A percentile compares a stretch with the other conserved stretches of the same genome.
phyloP scores from a whole-genome alignment of 2,888 invertebrate species.

The Drosophila antonietae region DNA sequence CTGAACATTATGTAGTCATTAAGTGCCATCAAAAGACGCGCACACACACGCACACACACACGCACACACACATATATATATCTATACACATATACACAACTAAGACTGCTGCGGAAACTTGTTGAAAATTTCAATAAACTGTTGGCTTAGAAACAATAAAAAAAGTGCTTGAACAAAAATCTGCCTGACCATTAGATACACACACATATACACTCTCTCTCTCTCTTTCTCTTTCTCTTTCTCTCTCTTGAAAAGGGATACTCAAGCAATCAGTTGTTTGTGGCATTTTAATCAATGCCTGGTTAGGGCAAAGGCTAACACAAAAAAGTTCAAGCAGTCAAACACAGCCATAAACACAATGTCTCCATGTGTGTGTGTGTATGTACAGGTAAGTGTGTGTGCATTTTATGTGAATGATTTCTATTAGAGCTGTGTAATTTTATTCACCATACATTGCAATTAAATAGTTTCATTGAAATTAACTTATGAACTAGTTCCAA shows the following conservation, averaged over 20 bases:
- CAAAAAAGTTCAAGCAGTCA: constrained; percentile 46
- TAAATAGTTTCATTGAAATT: neutral
- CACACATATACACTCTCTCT: constrained; percentile 42
- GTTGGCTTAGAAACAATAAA: constrained; percentile 35
- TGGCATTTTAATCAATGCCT: constrained; percentile 68
- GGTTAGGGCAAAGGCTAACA: constrained; percentile 54
- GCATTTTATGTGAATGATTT: constrained; percentile 39
- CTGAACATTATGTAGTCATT: constrained; percentile 70
- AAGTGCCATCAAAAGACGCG: constrained; percentile 53
- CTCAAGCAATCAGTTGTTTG: constrained; percentile 52
- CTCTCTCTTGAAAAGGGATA: neutral
- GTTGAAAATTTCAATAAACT: constrained; percentile 72
- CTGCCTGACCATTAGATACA: constrained; percentile 56
- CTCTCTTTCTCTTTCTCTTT: neutral
- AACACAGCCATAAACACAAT: constrained; percentile 22
- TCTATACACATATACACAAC: neutral
- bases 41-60: constrained; percentile 8
- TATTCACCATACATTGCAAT: neutral
- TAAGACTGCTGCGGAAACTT: constrained; percentile 20
- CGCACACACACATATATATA: constrained; percentile 3
- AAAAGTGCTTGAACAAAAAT: constrained; percentile 42
- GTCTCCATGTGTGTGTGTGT: neutral
- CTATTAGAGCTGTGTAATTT: constrained; percentile 31
- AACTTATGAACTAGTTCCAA: neutral
- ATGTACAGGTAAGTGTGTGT: neutral